A percentile compares a stretch with the other conserved stretches of the same genome.
Conservation (phyloP, 2,113 vertebrate species). For the Petromus typicus region DNA sequence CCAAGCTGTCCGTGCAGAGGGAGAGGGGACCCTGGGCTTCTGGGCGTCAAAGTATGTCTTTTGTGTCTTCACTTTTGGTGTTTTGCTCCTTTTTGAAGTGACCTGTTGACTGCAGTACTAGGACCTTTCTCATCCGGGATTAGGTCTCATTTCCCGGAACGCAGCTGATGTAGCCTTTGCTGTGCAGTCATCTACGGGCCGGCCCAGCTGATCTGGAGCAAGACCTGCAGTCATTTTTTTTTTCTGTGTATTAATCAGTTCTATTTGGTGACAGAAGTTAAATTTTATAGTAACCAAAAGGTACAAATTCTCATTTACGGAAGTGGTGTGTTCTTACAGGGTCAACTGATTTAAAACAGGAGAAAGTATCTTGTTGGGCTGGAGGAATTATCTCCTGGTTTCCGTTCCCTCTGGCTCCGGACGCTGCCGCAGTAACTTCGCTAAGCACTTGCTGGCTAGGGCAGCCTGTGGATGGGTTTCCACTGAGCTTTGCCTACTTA, state of each 20-base stretch:
- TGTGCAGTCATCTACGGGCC: too few species aligned
- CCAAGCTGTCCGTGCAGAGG: not conserved
- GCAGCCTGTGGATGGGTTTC: not conserved
- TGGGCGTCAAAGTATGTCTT: not conserved
- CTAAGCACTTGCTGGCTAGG: not conserved
- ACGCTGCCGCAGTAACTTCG: not conserved
- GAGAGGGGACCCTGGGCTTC: not conserved
- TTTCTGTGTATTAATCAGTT: not conserved
- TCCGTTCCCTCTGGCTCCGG: not conserved
- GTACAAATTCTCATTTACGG: not conserved
- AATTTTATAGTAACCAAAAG: slow-evolving; percentile 27
- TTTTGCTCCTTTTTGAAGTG: not conserved
- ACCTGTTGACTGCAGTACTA: not conserved
- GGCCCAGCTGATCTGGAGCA: too few species aligned
- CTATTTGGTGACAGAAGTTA: not conserved
- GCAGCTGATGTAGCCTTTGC: not conserved
- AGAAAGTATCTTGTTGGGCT: not conserved
- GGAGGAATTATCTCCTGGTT: not conserved
- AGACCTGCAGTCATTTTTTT: too few species aligned
- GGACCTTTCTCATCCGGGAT: not conserved
- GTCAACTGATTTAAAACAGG: too few species aligned
- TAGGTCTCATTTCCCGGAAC: not conserved
- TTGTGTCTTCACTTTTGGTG: not conserved
- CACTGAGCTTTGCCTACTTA: not conserved
- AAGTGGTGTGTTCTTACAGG: not conserved